Evolutionary conservation across 1,140 invertebrate species (phyloP).

Genomic region (Drosophila carrolli): DNA sequence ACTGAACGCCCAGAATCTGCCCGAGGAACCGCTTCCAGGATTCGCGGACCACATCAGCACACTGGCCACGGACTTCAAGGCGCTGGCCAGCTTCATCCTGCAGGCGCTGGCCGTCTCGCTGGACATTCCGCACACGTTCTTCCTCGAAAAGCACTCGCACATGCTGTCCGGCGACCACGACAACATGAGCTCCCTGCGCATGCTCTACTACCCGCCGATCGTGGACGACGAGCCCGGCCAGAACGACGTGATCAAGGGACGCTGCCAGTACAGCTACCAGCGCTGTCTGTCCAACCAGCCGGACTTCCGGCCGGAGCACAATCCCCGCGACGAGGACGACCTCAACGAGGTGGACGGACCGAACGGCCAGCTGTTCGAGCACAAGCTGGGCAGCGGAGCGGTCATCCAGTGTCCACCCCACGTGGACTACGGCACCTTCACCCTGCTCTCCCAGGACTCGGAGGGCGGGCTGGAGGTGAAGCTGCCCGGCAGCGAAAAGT

Average conservation of each 20-base stretch:
- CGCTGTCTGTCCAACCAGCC: conserved; percentile 79
- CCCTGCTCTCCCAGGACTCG: conserved; percentile 89
- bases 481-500: conserved; percentile 88
- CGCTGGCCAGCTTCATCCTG: conserved; percentile 87
- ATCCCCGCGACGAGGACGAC: conserved; percentile 78
- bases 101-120: conserved; percentile 88
- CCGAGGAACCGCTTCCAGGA: conserved; percentile 88
- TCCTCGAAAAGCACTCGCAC: conserved; percentile 87
- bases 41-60: conserved; percentile 88
- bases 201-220: conserved; percentile 89
- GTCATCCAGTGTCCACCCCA: conserved; percentile 89
- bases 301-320: conserved; percentile 77
- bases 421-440: conserved; percentile 91
- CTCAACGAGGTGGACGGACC: conserved; percentile 63
- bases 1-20: conserved; percentile 87
- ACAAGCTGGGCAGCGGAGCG: conserved; percentile 78
- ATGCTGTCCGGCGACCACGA: conserved; percentile 87
- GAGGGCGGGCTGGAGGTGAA: conserved; percentile 88
- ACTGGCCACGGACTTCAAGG: conserved; percentile 88
- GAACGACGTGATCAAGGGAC: conserved; percentile 77
- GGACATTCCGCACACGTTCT: conserved; percentile 84
- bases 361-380: conserved; percentile 62
- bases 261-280: conserved; percentile 84
- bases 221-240: conserved; percentile 85
- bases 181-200: conserved; percentile 88